Conservation (phyloP, 2,113 vertebrate genomes). For the Passer domesticus region DNA sequence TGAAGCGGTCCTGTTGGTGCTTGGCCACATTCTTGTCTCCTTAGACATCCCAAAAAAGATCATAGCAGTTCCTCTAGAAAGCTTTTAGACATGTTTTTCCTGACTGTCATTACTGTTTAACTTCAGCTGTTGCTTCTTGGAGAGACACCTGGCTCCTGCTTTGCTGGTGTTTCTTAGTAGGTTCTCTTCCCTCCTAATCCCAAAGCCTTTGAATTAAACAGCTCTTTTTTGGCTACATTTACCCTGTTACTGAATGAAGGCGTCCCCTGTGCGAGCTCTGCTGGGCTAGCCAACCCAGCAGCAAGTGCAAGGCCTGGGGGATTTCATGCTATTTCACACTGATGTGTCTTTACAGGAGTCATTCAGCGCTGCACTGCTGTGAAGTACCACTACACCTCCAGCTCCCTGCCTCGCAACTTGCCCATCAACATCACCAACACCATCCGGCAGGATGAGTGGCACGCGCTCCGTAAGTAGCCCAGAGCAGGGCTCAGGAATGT, state of each 20-base stretch:
- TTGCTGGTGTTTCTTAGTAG: not conserved
- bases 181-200: not conserved
- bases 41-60: not conserved
- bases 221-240: not conserved
- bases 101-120: not conserved
- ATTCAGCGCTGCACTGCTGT: constrained; percentile 87
- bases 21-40: fast-evolving
- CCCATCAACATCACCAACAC: constrained; percentile 89
- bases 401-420: constrained; percentile 84
- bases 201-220: not conserved
- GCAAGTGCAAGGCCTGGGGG: not conserved
- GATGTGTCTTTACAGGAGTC: constrained; percentile 70
- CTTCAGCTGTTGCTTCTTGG: not conserved
- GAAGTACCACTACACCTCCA: constrained; percentile 93
- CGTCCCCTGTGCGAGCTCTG: not conserved
- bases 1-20: not conserved
- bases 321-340: not conserved
- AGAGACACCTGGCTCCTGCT: not conserved
- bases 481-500: fast-evolving
- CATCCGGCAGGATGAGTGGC: constrained; percentile 92
- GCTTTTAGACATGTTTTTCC: not conserved
- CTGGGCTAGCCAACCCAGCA: not conserved
- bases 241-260: not conserved
- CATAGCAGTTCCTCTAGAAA: not conserved
- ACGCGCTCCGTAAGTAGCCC: constrained; percentile 86